Evolutionary conservation across 2,888 invertebrate species (phyloP), one percentile per base, ranked within the genome.

Genomic region (Cataglyphis rosenhaueri): DNA sequence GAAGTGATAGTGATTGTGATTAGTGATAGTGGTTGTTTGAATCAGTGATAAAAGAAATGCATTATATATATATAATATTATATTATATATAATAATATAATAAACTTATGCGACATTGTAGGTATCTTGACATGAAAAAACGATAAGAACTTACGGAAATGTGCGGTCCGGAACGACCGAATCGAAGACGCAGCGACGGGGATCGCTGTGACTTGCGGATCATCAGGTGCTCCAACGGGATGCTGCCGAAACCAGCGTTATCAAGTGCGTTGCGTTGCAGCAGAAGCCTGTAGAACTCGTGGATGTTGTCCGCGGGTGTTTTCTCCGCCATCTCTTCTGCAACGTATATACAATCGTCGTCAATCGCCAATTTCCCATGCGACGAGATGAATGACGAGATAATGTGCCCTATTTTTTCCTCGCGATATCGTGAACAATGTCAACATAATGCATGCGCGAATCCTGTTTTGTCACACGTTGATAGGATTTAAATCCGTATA

Each of bases 171-270:
- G 93, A 93, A 84, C 93, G 94, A 25, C 93, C 93, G 48, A 93
- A 93, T 74, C 93, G 92, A 35, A 93, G 86, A 70, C 93, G 93
- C 18, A 94, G 86, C 6, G 93, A 92, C 1, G 93, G 93, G 25
- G 94, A 93, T 66, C 93, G 90, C 64, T 93, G 92, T 64, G 91
- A 92, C 78, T 93, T 93, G 15, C 93, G 91, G 29, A 91, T 92
- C 91, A 93, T 93, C 38, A 93, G 85, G 74, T 93, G 93, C 44
- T 93, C 92, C 12, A 89, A 73, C 0, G 90, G 90, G 21, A 87
- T 65, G 15, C 83, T 89, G 1, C 74, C 81, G 38, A 89, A 81
- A 3, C 71, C 85, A 25, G 68, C 83, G 68, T 88, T 87, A 1
- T 91, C 91, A 52, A 88, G 57, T 8, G 86, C 86, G 64, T 85